Conservation (phyloP, 2,888 invertebrate genomes). For the Hydrotaea diabolus region DNA sequence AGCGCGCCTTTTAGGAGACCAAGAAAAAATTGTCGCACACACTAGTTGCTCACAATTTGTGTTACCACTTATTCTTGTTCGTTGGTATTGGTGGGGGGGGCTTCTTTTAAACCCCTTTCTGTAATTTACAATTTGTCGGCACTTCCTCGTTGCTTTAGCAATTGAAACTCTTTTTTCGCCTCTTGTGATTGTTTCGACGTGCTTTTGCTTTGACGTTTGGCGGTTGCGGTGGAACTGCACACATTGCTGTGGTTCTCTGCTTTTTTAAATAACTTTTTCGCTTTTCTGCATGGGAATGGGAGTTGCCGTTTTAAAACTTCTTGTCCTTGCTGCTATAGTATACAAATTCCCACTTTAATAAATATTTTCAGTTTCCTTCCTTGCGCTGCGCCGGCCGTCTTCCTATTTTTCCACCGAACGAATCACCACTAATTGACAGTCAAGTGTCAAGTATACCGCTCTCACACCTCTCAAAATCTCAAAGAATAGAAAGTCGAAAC, state of each 20-base stretch:
- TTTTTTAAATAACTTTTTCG: slow-evolving; percentile 44
- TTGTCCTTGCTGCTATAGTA: background rate
- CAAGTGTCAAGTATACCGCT: no score
- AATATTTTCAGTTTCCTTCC: no score
- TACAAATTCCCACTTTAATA: no score
- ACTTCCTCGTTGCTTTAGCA: background rate
- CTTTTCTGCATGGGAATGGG: slow-evolving; percentile 1
- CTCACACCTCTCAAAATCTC: no score
- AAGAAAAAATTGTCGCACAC: slow-evolving; percentile 55
- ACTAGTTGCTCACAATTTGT: slow-evolving; percentile 60
- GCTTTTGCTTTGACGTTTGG: slow-evolving; percentile 29
- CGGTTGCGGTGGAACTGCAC: slow-evolving; percentile 47
- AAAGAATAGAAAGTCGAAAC: no score
- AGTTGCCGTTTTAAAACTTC: no score
- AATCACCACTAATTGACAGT: no score
- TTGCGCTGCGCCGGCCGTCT: no score
- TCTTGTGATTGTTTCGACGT: background rate
- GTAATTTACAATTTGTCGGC: no score
- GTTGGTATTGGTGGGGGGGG: no score
- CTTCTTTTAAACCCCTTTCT: no score
- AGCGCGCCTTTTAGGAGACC: background rate
- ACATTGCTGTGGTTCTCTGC: slow-evolving; percentile 36
- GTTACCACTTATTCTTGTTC: background rate
- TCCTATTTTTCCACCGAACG: no score
- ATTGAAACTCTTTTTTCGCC: background rate